Base-by-base conservation (phyloP, 2,113 vertebrate species). In the Sorex fumeus region DNA sequence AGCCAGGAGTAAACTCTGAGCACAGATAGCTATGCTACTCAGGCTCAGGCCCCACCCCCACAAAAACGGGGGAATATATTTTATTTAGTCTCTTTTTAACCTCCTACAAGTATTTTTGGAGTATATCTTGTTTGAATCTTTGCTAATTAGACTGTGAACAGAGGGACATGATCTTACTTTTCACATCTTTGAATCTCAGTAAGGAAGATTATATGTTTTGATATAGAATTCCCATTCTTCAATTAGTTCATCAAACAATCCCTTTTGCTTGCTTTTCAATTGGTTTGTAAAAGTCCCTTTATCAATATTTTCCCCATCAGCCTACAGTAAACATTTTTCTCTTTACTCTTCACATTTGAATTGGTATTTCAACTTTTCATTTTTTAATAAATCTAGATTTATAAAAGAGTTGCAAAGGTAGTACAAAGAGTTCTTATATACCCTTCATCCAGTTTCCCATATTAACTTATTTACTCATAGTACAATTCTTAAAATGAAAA, bases 381-480 rank as follows among this genome's bases (percentile, higher is more conserved):
- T 90, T 94, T 84, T 34, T 45, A 83, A 45, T 74, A 81, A 32
- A n/a, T 93, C 90, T 57, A 40, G 40, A 67, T 57, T 91, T 62
- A 32, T n/a, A 32, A 69, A 64, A 60, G n/a, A 75, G 5, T 67
- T 50, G 8, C 23, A 47, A 70, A 50, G 18, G 23, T 16, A 53
- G 27, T 23, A 21, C 4, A 87, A 36, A 47, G 40, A 90, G 47
- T 57, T 70, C 50, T 16, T 50, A 8, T 34, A 45, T 25, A 62
- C 3, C 18, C 13, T 71, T 50, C 11, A 43, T 11, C 28, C 36
- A 32, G 6, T 40, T 85, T 47, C 16, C 36, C 67, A 50, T 84
- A 69, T 47, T 89, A 50, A 57, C 16, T 76, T 74, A 67, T 11
- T 19, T 79, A 88, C 79, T 72, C 64, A 88, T 15, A 79, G 30